Evolutionary conservation across 2,113 vertebrate genomes (phyloP).

Genomic region (Mastomys coucha): DNA sequence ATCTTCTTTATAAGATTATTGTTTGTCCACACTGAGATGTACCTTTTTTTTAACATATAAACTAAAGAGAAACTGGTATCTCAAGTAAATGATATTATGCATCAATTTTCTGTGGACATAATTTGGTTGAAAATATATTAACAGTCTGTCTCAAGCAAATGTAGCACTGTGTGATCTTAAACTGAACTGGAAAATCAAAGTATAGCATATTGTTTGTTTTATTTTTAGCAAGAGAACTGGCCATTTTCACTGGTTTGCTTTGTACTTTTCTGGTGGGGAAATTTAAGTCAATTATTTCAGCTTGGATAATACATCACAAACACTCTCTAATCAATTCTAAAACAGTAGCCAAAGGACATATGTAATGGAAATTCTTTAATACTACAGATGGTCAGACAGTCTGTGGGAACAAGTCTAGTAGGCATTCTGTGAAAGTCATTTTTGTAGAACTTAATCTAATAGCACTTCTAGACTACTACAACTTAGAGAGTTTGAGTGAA

Average conservation of each 20-base stretch:
- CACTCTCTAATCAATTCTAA: constrained; percentile 82
- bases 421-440: constrained; percentile 83
- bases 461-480: constrained; percentile 74
- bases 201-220: constrained; percentile 41
- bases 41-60: constrained; percentile 46
- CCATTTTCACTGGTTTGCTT: not conserved
- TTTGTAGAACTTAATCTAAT: constrained; percentile 81
- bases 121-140: constrained; percentile 46
- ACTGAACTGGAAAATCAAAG: constrained; percentile 49
- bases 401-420: constrained; percentile 80
- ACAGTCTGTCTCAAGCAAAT: constrained; percentile 41
- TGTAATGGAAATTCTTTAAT: constrained; percentile 83
- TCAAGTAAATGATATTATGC: not conserved
- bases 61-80: constrained; percentile 41
- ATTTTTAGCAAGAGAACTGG: constrained; percentile 53
- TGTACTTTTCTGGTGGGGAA: not conserved
- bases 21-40: not conserved
- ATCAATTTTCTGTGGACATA: constrained; percentile 45
- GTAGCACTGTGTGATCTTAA: not conserved
- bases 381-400: constrained; percentile 86
- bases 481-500: constrained; percentile 68
- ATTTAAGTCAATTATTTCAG: constrained; percentile 79
- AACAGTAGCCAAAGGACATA: constrained; percentile 80
- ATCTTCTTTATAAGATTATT: not conserved
- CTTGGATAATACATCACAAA: constrained; percentile 72